Evolutionary conservation across 2,888 invertebrate species (phyloP).

Genomic region (Gonocerus acuteangulatus): DNA sequence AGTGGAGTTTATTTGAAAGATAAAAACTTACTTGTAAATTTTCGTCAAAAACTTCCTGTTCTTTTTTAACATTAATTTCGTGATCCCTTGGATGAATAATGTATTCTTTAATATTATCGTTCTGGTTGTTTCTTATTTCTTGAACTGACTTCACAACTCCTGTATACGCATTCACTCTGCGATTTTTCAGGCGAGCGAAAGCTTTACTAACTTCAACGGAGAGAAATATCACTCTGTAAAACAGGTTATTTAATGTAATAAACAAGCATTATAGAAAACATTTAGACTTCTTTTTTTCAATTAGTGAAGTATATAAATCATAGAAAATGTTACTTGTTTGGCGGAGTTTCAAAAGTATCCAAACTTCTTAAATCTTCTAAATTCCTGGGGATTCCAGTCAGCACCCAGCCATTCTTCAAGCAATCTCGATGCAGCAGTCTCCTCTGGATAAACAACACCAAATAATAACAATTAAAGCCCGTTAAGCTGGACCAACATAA

Average conservation of each 20-base stretch:
- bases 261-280: too few relatives aligned
- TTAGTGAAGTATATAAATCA: not conserved
- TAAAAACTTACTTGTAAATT: conserved; percentile 18
- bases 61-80: conserved; percentile 15
- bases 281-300: too few relatives aligned
- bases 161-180: conserved; percentile 47
- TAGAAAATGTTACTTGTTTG: conserved; percentile 50
- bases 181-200: conserved; percentile 43
- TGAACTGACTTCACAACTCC: conserved; percentile 39
- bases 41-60: conserved; percentile 24
- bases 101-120: conserved; percentile 20
- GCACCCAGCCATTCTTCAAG: conserved; percentile 54
- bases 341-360: conserved; percentile 53
- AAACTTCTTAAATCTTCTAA: conserved; percentile 53
- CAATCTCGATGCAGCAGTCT: conserved; percentile 50
- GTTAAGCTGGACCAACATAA: too few relatives aligned
- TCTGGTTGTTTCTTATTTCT: conserved; percentile 13
- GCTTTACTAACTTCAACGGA: conserved; percentile 44
- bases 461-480: too few relatives aligned
- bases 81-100: conserved; percentile 34
- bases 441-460: too few relatives aligned
- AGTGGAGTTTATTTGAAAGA: too few relatives aligned
- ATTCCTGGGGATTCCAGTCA: conserved; percentile 53
- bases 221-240: conserved; percentile 48
- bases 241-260: too few relatives aligned